These are phyloP conservation scores for Gambusia holbrooki DNA, from an alignment of 2,113 vertebrate species.

Conservation along the genomic window DNA sequence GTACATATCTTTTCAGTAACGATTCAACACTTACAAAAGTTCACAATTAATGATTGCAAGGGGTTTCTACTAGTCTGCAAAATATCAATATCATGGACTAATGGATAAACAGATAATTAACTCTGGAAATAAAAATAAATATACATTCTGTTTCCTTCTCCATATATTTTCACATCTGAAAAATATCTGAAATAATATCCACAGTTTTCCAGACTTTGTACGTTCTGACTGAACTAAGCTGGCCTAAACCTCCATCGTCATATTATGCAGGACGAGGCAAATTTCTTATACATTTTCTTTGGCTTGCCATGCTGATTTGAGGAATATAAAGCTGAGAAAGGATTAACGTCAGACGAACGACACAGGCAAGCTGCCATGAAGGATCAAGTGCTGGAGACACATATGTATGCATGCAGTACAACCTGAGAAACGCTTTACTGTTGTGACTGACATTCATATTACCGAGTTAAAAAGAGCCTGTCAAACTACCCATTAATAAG, in stretches of 20 bases:
- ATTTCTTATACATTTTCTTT: conserved; percentile 13
- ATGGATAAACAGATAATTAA: no score
- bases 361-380: conserved; percentile 33
- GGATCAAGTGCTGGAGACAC: conserved; percentile 30
- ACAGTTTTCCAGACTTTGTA: background rate
- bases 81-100: no score
- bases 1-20: background rate
- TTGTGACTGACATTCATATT: conserved; percentile 1
- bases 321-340: conserved; percentile 28
- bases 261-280: conserved; percentile 20
- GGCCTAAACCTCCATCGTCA: conserved; percentile 14
- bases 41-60: no score
- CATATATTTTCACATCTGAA: no score
- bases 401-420: background rate
- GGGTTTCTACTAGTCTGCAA: no score
- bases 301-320: conserved; percentile 32
- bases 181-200: background rate
- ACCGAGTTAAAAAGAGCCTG: background rate
- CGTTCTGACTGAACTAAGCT: background rate
- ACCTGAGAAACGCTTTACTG: background rate
- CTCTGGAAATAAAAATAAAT: no score
- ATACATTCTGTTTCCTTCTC: no score
- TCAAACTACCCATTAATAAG: background rate
- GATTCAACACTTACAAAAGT: background rate
- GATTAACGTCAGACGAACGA: conserved; percentile 45